Conservation (phyloP, 1,140 invertebrate species). For the Meloidogyne floridensis region DNA sequence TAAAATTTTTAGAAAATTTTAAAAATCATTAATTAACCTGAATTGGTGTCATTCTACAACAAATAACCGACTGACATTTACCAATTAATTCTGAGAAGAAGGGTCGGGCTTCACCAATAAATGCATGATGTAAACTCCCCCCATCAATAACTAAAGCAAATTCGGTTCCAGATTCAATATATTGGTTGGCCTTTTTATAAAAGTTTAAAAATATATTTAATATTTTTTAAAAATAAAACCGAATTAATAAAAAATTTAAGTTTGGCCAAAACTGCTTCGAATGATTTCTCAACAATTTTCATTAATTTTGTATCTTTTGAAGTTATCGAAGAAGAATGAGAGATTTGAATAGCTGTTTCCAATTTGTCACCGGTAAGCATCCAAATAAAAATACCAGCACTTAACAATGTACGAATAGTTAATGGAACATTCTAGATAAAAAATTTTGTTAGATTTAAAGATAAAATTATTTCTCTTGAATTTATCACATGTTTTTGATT, state of each 20-base stretch:
- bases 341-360: constrained; percentile 98
- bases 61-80: constrained; percentile 92
- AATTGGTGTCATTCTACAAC: constrained; percentile 94
- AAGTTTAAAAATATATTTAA: constrained; percentile 10
- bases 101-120: constrained; percentile 84
- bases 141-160: constrained; percentile 79
- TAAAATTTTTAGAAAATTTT: not conserved
- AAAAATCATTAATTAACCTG: constrained; percentile 64
- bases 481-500: constrained; percentile 83
- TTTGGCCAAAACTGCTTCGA: constrained; percentile 84
- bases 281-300: constrained; percentile 88
- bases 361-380: constrained; percentile 97
- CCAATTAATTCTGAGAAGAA: constrained; percentile 91
- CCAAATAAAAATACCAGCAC: constrained; percentile 92
- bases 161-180: constrained; percentile 35
- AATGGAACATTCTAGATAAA: constrained; percentile 89
- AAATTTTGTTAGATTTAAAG: too few species aligned
- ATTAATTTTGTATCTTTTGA: constrained; percentile 82
- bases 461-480: constrained; percentile 70
- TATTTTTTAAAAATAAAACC: constrained; percentile 76
- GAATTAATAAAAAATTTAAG: constrained; percentile 76
- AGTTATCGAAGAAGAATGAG: constrained; percentile 86
- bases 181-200: constrained; percentile 35
- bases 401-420: constrained; percentile 89
- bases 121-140: constrained; percentile 88